Percentiles rank a stretch among this genome's conserved stretches.
phyloP scores from a whole-genome alignment of 2,797 vertebrate species.

The Mycteria americana region DNA sequence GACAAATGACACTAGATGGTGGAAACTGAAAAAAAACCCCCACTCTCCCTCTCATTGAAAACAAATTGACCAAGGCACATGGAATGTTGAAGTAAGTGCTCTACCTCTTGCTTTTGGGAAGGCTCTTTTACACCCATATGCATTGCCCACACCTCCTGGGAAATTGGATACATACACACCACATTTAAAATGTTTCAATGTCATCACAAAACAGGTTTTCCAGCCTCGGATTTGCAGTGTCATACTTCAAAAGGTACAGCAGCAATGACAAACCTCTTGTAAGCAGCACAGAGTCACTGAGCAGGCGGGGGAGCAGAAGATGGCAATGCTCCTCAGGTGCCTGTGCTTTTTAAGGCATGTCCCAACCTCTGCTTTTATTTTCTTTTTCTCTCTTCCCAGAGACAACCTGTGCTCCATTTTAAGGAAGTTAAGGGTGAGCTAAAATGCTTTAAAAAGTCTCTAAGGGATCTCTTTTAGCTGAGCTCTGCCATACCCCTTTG shows the following conservation, averaged over 20 bases:
- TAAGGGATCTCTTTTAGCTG: background rate
- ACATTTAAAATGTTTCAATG: background rate
- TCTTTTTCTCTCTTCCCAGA: background rate
- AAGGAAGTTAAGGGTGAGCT: background rate
- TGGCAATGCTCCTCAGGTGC: background rate
- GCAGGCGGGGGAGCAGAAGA: background rate
- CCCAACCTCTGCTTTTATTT: background rate
- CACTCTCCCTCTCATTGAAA: background rate
- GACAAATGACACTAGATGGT: background rate
- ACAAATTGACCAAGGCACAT: background rate
- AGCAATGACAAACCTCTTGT: background rate
- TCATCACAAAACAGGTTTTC: background rate
- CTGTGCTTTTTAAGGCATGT: background rate
- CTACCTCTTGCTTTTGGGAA: background rate
- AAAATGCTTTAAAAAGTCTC: conserved; percentile 5
- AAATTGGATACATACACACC: fast-evolving
- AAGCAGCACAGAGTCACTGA: background rate
- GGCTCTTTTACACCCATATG: background rate
- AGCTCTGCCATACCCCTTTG: background rate
- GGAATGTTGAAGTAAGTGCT: background rate
- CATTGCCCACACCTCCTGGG: background rate
- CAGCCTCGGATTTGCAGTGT: background rate
- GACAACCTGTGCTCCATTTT: background rate
- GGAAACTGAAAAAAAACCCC: fast-evolving
- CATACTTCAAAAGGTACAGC: background rate